phyloP scores from a whole-genome alignment of 1,140 invertebrate species.

The Calephelis nemesis region DNA sequence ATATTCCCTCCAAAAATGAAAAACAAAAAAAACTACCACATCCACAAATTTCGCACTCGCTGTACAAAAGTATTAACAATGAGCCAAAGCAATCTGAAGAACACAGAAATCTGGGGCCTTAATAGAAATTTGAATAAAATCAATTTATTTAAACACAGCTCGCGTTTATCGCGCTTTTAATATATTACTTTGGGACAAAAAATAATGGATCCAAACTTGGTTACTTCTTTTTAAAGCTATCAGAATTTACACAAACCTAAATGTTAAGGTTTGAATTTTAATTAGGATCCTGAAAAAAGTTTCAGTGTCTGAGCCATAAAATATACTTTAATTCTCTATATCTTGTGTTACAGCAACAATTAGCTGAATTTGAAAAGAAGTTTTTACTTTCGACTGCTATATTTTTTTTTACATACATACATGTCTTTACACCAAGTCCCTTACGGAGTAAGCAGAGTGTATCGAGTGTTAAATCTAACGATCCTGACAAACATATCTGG shows the following conservation, averaged over 20 bases:
- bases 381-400: too few species aligned
- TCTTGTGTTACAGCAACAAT: too few species aligned
- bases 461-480: too few species aligned
- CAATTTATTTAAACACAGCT: slow-evolving; percentile 72
- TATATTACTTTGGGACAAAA: slow-evolving; percentile 60
- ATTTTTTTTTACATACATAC: too few species aligned
- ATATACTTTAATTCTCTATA: too few species aligned
- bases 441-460: too few species aligned
- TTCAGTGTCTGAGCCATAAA: too few species aligned
- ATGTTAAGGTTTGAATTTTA: background rate
- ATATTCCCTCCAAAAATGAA: too few species aligned
- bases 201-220: slow-evolving; percentile 46
- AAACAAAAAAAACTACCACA: slow-evolving; percentile 26
- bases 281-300: background rate
- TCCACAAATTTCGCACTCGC: slow-evolving; percentile 34
- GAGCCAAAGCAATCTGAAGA: slow-evolving; percentile 59
- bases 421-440: too few species aligned
- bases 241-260: background rate
- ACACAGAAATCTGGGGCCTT: slow-evolving; percentile 58
- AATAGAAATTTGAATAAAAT: slow-evolving; percentile 79
- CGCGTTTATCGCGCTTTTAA: slow-evolving; percentile 69
- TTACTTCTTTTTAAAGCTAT: slow-evolving; percentile 9
- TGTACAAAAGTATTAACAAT: slow-evolving; percentile 37
- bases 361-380: too few species aligned
- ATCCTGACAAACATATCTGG: too few species aligned